A percentile compares a stretch with the other conserved stretches of the same genome.
Conservation (phyloP, 2,888 invertebrate genomes). For the Bunonema sp. region DNA sequence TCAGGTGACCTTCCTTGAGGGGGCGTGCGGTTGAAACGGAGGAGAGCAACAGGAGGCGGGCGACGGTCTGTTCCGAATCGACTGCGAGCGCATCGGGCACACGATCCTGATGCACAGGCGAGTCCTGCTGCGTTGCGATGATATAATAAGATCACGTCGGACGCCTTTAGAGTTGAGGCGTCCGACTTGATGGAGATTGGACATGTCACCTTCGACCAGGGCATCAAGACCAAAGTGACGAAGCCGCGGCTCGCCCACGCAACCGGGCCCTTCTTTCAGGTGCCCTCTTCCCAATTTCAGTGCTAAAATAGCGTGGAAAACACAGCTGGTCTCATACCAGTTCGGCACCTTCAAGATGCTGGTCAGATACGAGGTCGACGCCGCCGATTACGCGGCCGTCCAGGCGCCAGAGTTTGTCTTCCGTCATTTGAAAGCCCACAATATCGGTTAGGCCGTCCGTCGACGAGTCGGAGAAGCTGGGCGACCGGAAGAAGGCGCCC, state of each 20-base stretch:
- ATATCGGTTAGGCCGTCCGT: conserved; percentile 13
- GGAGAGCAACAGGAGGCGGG: conserved; percentile 41
- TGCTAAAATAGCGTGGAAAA: conserved; percentile 10
- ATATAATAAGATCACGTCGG: not conserved
- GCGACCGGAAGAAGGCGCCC: conserved; percentile 23
- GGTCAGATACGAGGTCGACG: conserved; percentile 40
- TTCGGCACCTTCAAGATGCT: conserved; percentile 39
- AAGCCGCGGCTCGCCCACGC: conserved; percentile 31
- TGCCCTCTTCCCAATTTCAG: conserved; percentile 23
- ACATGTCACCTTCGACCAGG: conserved; percentile 32
- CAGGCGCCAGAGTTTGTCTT: conserved; percentile 10
- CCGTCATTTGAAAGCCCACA: too few relatives aligned
- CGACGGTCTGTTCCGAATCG: conserved; percentile 43
- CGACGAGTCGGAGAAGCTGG: conserved; percentile 22
- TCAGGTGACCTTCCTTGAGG: conserved; percentile 8
- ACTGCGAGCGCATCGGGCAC: conserved; percentile 42
- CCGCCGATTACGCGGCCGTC: conserved; percentile 38
- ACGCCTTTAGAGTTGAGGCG: conserved; percentile 30
- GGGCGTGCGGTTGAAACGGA: too few relatives aligned
- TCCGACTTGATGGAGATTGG: conserved; percentile 40
- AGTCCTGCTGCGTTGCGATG: not conserved
- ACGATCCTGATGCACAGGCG: conserved; percentile 38
- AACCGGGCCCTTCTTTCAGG: conserved; percentile 39
- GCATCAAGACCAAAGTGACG: conserved; percentile 31
- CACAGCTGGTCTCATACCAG: conserved; percentile 32